Conservation (phyloP, 2,797 vertebrate species). For the Euphonia xanthogaster region DNA sequence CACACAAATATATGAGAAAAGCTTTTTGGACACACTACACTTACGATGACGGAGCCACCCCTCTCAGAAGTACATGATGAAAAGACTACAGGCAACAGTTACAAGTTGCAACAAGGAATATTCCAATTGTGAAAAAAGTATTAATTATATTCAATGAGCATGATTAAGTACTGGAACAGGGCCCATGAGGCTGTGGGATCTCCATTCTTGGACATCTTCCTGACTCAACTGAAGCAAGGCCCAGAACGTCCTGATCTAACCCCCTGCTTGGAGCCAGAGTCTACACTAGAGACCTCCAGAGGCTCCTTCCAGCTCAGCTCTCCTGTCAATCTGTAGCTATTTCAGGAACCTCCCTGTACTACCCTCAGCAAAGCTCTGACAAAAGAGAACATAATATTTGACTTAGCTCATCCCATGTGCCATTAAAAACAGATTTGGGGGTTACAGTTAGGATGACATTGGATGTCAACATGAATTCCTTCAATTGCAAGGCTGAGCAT, state of each 20-base stretch:
- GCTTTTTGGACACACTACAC: neutral
- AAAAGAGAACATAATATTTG: neutral
- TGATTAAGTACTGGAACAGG: neutral
- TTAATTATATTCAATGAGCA: constrained; percentile 11
- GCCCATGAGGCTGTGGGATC: neutral
- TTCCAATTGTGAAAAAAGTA: neutral
- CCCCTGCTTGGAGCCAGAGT: neutral
- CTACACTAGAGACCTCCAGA: neutral
- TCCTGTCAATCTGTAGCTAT: neutral
- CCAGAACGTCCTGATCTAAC: neutral
- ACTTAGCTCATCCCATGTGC: neutral
- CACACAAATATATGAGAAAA: neutral
- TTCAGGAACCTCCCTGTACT: neutral
- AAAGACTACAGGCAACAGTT: neutral
- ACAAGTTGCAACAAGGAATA: constrained; percentile 23
- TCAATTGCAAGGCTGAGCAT: neutral
- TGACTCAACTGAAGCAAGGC: neutral
- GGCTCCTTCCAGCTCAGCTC: neutral
- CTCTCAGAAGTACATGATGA: neutral
- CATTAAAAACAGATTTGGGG: neutral
- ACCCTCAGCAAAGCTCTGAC: neutral
- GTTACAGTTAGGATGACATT: neutral
- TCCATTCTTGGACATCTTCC: constrained; percentile 5
- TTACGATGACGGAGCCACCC: neutral
- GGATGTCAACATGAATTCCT: neutral